Base-by-base conservation (phyloP, 1,140 invertebrate species). In the Pseudomyrmex dendroicus region DNA sequence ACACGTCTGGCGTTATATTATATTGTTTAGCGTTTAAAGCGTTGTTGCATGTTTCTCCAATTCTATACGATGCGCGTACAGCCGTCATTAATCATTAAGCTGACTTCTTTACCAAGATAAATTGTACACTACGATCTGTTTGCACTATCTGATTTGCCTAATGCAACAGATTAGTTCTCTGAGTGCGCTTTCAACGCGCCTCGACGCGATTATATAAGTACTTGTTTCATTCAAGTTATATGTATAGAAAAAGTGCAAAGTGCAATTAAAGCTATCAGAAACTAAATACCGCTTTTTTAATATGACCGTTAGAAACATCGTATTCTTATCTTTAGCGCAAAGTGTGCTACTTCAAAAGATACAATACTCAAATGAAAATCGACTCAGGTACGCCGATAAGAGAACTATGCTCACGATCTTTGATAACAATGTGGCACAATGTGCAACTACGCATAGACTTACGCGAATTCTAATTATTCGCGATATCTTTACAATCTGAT, bases 291-390 rank as follows among this genome's bases (percentile, higher is more conserved):
- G 13, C 9, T 12, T 2, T 52, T 76, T 13, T 76, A 76, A 54
- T 66, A 66, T 76, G 20, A 25, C 62, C 56, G 8, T 35, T 35
- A 17, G 10, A 57, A 66, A 63, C 46, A 13, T 48, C 52, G 10
- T 52, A 35, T 70, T 66, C 57, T n/a, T 78, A 70, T 78, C 76
- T 78, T 35, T 59, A 72, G 44, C 54, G 44, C 54, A 59, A 77
- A 77, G 35, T 72, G 66, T 59, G 20, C 54, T 48, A 59, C 66
- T 80, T 72, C 67, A 25, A 72, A 17, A 70, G 76, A 78, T 78
- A 78, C 54, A 66, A 12, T 59, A 46, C 68, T 78, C 64, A 70
- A 70, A 78, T 20, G 54, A 68, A 70, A 78, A 78, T 78, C 54
- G 10, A 20, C 10, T 50, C 35, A 67, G 57, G 54, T 8, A 13